phyloP scores from a whole-genome alignment of 1,140 invertebrate species.

The Papilio helenus region DNA sequence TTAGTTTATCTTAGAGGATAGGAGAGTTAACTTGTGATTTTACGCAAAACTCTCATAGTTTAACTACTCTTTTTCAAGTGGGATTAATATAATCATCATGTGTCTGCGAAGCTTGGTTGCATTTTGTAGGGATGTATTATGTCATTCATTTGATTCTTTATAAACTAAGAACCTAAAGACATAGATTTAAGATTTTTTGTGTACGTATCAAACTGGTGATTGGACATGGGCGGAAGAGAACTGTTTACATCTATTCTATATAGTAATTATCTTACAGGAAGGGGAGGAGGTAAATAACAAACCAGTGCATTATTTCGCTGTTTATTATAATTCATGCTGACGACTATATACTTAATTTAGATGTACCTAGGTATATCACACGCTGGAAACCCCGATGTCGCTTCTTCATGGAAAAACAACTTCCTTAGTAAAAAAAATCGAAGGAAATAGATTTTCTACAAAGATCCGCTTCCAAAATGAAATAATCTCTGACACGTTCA shows the following conservation, averaged over 20 bases:
- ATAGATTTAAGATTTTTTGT: not conserved
- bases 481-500: conserved; percentile 75
- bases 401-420: conserved; percentile 43
- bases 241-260: not conserved
- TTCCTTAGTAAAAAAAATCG: conserved; percentile 32
- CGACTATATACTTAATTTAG: conserved; percentile 78
- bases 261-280: conserved; percentile 39
- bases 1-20: not conserved
- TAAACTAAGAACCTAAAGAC: no score
- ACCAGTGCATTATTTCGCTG: conserved; percentile 63
- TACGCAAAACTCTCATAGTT: no score
- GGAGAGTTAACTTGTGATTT: no score
- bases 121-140: no score
- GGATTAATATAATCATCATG: no score
- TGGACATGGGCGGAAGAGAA: not conserved
- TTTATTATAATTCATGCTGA: conserved; percentile 80
- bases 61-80: no score
- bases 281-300: conserved; percentile 46
- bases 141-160: no score
- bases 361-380: conserved; percentile 78
- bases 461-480: conserved; percentile 58
- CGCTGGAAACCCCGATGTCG: conserved; percentile 72
- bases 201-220: not conserved
- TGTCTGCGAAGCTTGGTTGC: no score
- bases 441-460: conserved; percentile 41